These are phyloP conservation scores for Mimumesa dahlbomi DNA, from an alignment of 2,888 invertebrate genomes.

Conservation along the genomic window DNA sequence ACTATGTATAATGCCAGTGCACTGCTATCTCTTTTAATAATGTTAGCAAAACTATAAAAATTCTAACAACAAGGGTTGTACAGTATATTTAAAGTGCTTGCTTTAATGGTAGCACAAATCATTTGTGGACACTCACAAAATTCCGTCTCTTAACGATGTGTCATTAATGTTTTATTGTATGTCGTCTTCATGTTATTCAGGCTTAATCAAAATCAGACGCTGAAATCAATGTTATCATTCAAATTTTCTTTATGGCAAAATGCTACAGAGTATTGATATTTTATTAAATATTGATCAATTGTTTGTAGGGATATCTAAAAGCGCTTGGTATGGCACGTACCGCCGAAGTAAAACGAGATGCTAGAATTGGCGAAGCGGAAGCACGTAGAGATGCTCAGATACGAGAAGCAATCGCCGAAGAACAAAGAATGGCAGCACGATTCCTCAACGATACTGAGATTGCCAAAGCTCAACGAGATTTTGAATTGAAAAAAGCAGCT, in stretches of 20 bases:
- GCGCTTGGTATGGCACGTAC: conserved; percentile 97
- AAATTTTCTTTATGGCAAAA: conserved; percentile 20
- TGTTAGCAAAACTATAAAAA: conserved; percentile 41
- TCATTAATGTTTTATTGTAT: conserved; percentile 43
- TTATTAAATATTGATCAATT: conserved; percentile 24
- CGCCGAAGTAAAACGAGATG: conserved; percentile 97
- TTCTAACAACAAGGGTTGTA: conserved; percentile 29
- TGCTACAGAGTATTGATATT: neutral
- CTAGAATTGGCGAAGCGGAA: conserved; percentile 98
- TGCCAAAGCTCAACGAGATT: conserved; percentile 97
- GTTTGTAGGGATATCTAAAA: conserved; percentile 91
- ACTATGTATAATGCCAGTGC: conserved; percentile 56
- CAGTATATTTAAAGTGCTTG: conserved; percentile 51
- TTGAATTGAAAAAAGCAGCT: conserved; percentile 97
- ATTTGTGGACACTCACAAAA: conserved; percentile 42
- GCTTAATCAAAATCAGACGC: conserved; percentile 44
- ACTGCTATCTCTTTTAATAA: conserved; percentile 49
- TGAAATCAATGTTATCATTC: conserved; percentile 40
- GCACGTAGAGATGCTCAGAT: conserved; percentile 95
- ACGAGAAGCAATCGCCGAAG: conserved; percentile 97
- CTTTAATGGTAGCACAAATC: conserved; percentile 50
- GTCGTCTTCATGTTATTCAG: conserved; percentile 41
- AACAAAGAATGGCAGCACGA: conserved; percentile 96
- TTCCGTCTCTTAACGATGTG: conserved; percentile 33
- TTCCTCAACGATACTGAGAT: conserved; percentile 98